Evolutionary conservation across 2,113 vertebrate species (phyloP).

Genomic region (Damaliscus lunatus): DNA sequence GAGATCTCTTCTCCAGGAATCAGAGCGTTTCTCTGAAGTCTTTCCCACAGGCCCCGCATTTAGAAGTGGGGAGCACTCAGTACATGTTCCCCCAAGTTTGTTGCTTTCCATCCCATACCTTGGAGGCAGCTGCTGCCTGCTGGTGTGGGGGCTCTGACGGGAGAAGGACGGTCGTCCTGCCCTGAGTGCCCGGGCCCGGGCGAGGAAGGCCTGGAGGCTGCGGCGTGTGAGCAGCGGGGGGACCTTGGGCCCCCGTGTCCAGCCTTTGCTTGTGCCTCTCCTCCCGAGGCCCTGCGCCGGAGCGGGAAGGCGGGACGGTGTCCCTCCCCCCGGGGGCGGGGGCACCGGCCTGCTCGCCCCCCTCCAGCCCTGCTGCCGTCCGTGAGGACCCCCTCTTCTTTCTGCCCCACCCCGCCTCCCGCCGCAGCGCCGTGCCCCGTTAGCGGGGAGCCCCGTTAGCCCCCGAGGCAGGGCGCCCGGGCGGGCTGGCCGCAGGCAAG

Average conservation of each 20-base stretch:
- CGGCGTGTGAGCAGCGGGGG: too few species aligned
- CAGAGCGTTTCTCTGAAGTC: background rate
- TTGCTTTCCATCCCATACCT: background rate
- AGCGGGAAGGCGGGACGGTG: background rate
- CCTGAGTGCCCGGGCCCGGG: rapidly evolving
- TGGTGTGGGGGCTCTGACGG: background rate
- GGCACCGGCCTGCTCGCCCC: too few species aligned
- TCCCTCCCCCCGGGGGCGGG: too few species aligned
- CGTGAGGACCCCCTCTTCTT: background rate
- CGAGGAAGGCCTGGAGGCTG: background rate
- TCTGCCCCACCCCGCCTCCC: rapidly evolving
- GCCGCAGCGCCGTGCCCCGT: background rate
- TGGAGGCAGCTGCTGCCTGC: background rate
- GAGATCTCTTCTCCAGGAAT: background rate
- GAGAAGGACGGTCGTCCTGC: rapidly evolving
- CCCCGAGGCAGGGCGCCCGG: too few species aligned
- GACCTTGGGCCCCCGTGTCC: background rate
- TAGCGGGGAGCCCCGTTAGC: background rate
- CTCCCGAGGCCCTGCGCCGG: rapidly evolving
- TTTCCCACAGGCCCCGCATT: background rate
- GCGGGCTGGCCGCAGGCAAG: background rate
- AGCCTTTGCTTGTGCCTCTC: background rate
- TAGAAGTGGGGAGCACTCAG: background rate
- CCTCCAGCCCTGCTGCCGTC: too few species aligned
- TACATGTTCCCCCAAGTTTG: background rate